Conservation (phyloP, 2,113 vertebrate species). For the Sinosuthora webbiana region DNA sequence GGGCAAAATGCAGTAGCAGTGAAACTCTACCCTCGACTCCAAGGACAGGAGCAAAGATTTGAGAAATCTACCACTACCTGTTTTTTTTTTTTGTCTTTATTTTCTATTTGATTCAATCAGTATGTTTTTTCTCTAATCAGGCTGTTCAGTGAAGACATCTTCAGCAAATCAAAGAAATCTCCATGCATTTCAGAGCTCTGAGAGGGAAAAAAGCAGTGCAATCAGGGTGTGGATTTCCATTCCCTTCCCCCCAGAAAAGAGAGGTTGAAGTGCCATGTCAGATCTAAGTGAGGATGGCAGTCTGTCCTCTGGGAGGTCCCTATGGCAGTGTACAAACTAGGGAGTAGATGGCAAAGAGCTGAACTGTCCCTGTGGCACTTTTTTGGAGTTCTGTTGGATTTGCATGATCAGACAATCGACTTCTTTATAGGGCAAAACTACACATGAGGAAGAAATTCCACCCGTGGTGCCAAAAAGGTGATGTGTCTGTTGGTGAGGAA, state of each 20-base stretch:
- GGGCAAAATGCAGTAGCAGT: slow-evolving; percentile 88
- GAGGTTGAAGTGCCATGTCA: neutral
- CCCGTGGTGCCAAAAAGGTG: slow-evolving; percentile 44
- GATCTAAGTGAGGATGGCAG: neutral
- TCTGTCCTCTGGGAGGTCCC: neutral
- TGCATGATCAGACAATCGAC: slow-evolving; percentile 66
- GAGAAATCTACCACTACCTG: slow-evolving; percentile 35
- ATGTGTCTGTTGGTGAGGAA: slow-evolving; percentile 31
- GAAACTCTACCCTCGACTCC: neutral
- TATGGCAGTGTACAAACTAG: neutral
- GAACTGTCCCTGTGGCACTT: slow-evolving; percentile 45
- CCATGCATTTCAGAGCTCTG: slow-evolving; percentile 45
- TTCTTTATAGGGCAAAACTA: slow-evolving; percentile 38
- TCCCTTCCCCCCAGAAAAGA: neutral
- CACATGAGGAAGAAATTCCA: slow-evolving; percentile 48
- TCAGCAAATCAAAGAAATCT: slow-evolving; percentile 51
- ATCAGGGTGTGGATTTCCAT: neutral
- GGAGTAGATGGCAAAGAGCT: slow-evolving; percentile 12
- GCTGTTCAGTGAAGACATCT: slow-evolving; percentile 34
- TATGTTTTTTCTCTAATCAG: slow-evolving; percentile 57
- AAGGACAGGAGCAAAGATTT: slow-evolving; percentile 42
- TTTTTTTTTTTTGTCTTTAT: slow-evolving; percentile 66
- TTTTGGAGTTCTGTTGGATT: slow-evolving; percentile 50
- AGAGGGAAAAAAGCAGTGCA: slow-evolving; percentile 5
- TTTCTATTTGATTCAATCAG: slow-evolving; percentile 58